A percentile compares a stretch with the other conserved stretches of the same genome.
phyloP scores from a whole-genome alignment of 1,140 invertebrate species.

The Sycobia sp. region DNA sequence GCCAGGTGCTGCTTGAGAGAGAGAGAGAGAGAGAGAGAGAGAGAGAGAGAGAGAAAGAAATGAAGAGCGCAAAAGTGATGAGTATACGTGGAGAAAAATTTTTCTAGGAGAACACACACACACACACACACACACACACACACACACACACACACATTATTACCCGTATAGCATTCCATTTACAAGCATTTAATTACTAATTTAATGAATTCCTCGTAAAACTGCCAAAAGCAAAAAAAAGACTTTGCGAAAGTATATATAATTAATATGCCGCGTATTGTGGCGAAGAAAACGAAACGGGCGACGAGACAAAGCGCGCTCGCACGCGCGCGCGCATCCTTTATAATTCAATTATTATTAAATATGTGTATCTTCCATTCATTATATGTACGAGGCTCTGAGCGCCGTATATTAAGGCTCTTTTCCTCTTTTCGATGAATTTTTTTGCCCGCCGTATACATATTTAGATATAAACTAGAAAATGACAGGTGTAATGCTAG shows the following conservation, averaged over 20 bases:
- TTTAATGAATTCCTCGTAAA: slow-evolving; percentile 29
- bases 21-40: slow-evolving; percentile 1
- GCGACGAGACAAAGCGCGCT: no score
- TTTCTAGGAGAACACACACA: no score
- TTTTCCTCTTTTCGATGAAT: slow-evolving; percentile 19
- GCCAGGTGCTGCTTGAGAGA: no score
- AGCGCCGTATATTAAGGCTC: no score
- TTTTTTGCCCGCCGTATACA: slow-evolving; percentile 2
- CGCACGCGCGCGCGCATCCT: background rate
- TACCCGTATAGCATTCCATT: slow-evolving; percentile 34
- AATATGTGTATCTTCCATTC: slow-evolving; percentile 30
- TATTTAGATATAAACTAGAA: background rate
- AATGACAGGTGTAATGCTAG: slow-evolving; percentile 14
- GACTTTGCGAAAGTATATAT: slow-evolving; percentile 10
- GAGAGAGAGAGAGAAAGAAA: background rate
- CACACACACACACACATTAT: no score
- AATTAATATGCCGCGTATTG: background rate
- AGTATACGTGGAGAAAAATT: background rate
- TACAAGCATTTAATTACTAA: slow-evolving; percentile 32
- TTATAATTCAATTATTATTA: background rate
- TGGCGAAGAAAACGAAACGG: background rate
- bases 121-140: no score
- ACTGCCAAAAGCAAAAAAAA: slow-evolving; percentile 36
- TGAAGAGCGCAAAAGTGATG: background rate
- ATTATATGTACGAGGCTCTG: background rate